Evolutionary conservation across 2,113 vertebrate species (phyloP), one percentile per base, ranked within the genome.

Genomic region (Saccopteryx bilineata): DNA sequence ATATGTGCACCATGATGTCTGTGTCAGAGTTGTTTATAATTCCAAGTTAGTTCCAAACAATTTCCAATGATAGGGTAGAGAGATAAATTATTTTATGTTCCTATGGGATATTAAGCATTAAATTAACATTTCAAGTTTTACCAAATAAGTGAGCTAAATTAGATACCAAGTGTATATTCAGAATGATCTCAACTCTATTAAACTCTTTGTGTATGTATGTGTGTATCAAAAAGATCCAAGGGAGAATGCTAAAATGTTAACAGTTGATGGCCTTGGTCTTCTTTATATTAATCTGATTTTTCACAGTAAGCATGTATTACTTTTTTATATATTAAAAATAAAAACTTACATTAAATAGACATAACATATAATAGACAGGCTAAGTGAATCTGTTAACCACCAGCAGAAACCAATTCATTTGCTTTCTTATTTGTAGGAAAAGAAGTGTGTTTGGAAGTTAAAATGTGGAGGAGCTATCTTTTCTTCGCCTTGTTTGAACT

Each of bases 391-490:
- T 91, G 66, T 96, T 69, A 94, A 78, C 71, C 78, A 24, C 4
- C 28, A 54, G 9, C 56, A 94, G 84, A 90, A 86, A 8, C 12
- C 33, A 0, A 1, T 80, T 74, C 61, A 75, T 92, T 95, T 96
- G 54, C 74, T 85, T 90, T 91, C 98, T 24, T 97, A 15, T 76
- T 97, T 97, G 82, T 95, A 99, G 99, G 76, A 90, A n/a, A 98
- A 98, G 75, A 85, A 50, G 23, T 99, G 99, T 97, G 46, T 98
- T 26, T 99, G 99, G 99, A 99, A 98, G 97, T 97, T 97, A 79
- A 97, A 98, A 50, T 99, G 99, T 1, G 98, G 98, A 60, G 99
- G 99, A 90, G 98, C 99, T 5, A 98, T 99, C 86, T 99, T 99
- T 98, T 99, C 99, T 26, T 99, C 99, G 28, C 99, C 99, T 4